Conservation (phyloP, 2,888 invertebrate species). For the Melieria crassipennis region DNA sequence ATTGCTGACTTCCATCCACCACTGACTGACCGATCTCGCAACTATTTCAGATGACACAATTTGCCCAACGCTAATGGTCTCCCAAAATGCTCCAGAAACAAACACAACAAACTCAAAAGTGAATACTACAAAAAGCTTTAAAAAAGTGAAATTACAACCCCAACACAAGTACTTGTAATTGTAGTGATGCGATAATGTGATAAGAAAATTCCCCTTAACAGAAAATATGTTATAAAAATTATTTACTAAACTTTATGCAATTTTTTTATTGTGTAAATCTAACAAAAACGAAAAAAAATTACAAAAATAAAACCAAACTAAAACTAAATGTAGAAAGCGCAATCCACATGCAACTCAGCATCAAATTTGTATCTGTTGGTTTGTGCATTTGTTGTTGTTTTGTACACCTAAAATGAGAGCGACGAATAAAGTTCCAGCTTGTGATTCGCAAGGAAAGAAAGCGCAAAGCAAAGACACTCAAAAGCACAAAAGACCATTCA, state of each 20-base stretch:
- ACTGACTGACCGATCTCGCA: no score
- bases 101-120: background rate
- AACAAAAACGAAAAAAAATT: conserved; percentile 7
- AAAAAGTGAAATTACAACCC: conserved; percentile 23
- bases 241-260: conserved; percentile 10
- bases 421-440: background rate
- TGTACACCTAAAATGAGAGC: background rate
- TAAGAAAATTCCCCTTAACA: conserved; percentile 31
- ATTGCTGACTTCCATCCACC: background rate
- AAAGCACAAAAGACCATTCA: conserved; percentile 16
- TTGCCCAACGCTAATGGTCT: background rate
- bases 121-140: conserved; percentile 21
- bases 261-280: conserved; percentile 19
- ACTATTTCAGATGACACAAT: no score
- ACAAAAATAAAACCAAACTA: background rate
- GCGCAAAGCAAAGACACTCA: conserved; percentile 13
- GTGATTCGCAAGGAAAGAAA: conserved; percentile 1
- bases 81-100: background rate
- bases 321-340: background rate
- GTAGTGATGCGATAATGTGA: conserved; percentile 40
- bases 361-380: background rate
- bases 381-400: background rate
- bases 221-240: conserved; percentile 12
- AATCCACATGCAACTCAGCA: background rate
- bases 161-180: conserved; percentile 20